Percentiles rank a stretch among this genome's conserved stretches.
Conservation (phyloP, 2,797 vertebrate species). For the Benthosema pterotum region DNA sequence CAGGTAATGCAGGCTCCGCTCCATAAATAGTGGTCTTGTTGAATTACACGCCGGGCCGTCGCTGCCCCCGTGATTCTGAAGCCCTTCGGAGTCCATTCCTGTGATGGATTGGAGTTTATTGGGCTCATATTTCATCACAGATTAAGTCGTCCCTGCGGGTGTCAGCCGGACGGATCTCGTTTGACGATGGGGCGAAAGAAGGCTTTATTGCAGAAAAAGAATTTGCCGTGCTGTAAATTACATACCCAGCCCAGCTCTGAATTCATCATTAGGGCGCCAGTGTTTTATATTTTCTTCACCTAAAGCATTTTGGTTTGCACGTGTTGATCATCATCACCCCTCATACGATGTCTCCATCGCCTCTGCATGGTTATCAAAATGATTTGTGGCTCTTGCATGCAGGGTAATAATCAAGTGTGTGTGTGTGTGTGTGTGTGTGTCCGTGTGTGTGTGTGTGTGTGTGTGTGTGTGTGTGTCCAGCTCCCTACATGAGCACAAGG, state of each 20-base stretch:
- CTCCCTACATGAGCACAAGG: constrained; percentile 96
- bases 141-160: constrained; percentile 30
- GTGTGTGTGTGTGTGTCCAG: constrained; percentile 66
- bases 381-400: constrained; percentile 33
- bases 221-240: constrained; percentile 18
- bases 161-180: constrained; percentile 31
- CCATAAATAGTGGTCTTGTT: constrained; percentile 66
- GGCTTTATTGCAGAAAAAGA: constrained; percentile 29
- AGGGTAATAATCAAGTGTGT: constrained; percentile 33
- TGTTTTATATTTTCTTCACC: constrained; percentile 48
- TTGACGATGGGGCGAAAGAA: constrained; percentile 41
- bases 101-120: constrained; percentile 67
- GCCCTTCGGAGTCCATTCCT: constrained; percentile 59
- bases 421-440: constrained; percentile 38
- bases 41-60: constrained; percentile 53
- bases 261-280: constrained; percentile 44
- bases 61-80: constrained; percentile 50
- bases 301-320: constrained; percentile 40
- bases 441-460: constrained; percentile 36
- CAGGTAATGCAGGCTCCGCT: constrained; percentile 62
- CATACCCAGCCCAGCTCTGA: constrained; percentile 16
- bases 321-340: constrained; percentile 44
- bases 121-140: constrained; percentile 58
- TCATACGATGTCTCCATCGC: constrained; percentile 56
- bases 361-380: constrained; percentile 54